Evolutionary conservation across 2,797 vertebrate species (phyloP), one percentile per base, ranked within the genome.

Genomic region (Chromis chromis): DNA sequence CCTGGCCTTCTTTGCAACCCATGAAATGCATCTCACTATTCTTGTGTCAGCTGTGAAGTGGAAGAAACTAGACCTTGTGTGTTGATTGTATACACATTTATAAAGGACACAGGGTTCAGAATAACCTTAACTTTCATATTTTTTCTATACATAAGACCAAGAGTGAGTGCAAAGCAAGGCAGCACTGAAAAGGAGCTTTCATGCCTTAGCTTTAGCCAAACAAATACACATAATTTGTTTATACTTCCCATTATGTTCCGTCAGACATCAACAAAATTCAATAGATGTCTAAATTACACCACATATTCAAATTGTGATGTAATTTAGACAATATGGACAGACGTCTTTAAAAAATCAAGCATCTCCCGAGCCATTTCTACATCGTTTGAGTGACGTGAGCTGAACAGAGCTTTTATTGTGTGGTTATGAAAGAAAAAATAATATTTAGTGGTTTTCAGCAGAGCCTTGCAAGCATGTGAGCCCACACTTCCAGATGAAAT

Each of bases 401-500:
- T 49, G 21, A 85, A 75, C 59, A 64, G 21, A 77, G 65, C 42
- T 44, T 77, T 64, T 48, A 66, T 75, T 82, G 52, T 84, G 65
- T 19, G 25, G 27, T 19, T 39, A 9, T 67, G 42, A 54, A 50
- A 53, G 55, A 70, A 52, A 65, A 62, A 36, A 54, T n/a, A 55
- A 36, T 22, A 71, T 42, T 42, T 55, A 25, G 9, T 50, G 55
- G 48, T 74, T 76, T 70, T 87, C 14, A 65, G 72, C 67, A 73
- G 3, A 79, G 66, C 4, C 22, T 65, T 39, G 39, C 22, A 8
- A 50, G 49, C 78, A 78, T 71, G 64, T 81, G 68, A 87, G 71
- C 40, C 70, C 68, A 73, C 69, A 78, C 76, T 54, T 74, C 61
- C 0, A 9, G 61, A 70, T 85, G 67, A 82, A 84, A 76, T 84